Base-by-base conservation (phyloP, 2,113 vertebrate species). In the Hystrix brachyura region DNA sequence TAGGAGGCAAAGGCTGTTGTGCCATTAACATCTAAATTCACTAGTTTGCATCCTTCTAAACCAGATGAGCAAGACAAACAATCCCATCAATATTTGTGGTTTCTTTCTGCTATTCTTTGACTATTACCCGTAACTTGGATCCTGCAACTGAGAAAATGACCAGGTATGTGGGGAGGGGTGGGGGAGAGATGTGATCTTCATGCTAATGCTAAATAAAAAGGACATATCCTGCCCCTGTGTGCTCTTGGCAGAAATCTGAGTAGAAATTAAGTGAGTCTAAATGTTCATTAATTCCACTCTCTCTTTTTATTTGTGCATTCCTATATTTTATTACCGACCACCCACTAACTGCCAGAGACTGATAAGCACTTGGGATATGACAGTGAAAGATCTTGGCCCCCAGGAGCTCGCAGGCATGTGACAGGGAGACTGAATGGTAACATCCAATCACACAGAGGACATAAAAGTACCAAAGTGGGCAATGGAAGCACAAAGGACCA, bases 21-120 rank as follows among this genome's bases (percentile, higher is more conserved):
- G 5, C 46, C 59, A 78, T n/a, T 83, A 92, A 95, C 51, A 87
- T 79, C 72, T 96, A 91, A 80, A 95, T 93, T 91, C 51, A 94
- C 53, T 48, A 17, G 12, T 84, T 84, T 82, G 53, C 67, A 38
- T 83, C 79, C 59, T 91, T 88, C 82, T 90, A 76, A 94, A 92
- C 18, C 72, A 86, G 29, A 60, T 69, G 46, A 87, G 5, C 74
- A 87, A 76, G 62, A 84, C 82, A 81, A 96, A 92, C 65, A 95
- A 91, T 51, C 15, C 69, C 88, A 43, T 69, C 55, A 38, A 79
- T n/a, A 7, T 32, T 78, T 43, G 15, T 29, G 57, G 18, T 43
- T 91, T 87, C 51, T 43, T 64, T 89, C 17, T 83, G 82, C 46
- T 72, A 86, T 71, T 69, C 38, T 79, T 25, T 67, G n/a, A 69